phyloP scores from a whole-genome alignment of 2,797 vertebrate genomes.

The Sparidentex hasta region DNA sequence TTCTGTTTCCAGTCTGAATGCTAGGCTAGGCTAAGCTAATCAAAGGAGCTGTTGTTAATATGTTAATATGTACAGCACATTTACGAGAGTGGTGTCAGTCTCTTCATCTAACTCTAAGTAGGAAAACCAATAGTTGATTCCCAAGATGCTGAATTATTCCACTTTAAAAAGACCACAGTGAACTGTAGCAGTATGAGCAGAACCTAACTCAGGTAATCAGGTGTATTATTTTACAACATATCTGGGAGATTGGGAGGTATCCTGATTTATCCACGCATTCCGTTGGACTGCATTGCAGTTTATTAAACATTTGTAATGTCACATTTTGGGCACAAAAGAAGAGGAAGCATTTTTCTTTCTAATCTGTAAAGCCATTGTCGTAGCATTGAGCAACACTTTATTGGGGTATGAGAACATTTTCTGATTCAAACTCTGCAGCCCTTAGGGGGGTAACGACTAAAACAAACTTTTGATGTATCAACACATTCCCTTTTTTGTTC shows the following conservation, averaged over 20 bases:
- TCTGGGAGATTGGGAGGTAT: not conserved
- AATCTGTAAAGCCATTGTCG: constrained; percentile 3
- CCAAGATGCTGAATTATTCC: not conserved
- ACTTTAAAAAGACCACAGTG: not conserved
- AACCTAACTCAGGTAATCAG: not conserved
- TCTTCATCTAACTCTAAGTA: not conserved
- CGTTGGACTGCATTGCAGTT: not conserved
- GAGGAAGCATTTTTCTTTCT: not conserved
- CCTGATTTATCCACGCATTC: not conserved
- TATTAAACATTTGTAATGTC: not conserved
- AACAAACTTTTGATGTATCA: constrained; percentile 51
- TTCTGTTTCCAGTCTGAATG: not conserved
- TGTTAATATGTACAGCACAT: not conserved
- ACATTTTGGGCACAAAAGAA: not conserved
- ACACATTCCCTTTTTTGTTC: constrained; percentile 40
- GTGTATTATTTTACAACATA: not conserved
- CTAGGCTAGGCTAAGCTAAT: not conserved
- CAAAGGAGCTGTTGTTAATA: not conserved
- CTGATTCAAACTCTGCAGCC: constrained; percentile 35
- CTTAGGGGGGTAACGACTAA: constrained; percentile 46
- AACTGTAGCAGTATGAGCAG: not conserved
- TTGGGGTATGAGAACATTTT: constrained; percentile 28
- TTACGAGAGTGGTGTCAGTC: not conserved
- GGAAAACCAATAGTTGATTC: not conserved
- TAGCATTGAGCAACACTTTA: not conserved